A percentile compares a stretch with the other conserved stretches of the same genome.
phyloP scores from a whole-genome alignment of 1,140 invertebrate species.

The Philopotamus ludificatus region DNA sequence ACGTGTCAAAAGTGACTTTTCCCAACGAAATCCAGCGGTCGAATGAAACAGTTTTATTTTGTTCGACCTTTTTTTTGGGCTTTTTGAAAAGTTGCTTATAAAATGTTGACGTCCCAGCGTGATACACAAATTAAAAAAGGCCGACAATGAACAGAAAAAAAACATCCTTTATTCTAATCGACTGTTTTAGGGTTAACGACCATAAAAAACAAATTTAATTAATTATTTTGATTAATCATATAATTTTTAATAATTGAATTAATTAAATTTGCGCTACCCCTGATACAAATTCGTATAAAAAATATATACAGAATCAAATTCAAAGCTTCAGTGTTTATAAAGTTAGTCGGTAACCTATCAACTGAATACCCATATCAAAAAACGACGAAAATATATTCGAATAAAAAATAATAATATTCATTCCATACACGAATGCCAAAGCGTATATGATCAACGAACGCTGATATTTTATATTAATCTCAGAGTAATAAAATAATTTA shows the following conservation, averaged over 20 bases:
- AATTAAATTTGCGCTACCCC: too few species aligned
- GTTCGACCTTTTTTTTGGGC: conserved; percentile 3
- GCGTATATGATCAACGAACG: too few species aligned
- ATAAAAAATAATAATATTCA: conserved; percentile 28
- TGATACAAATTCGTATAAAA: too few species aligned
- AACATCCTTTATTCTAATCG: conserved; percentile 36
- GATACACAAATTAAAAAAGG: conserved; percentile 39
- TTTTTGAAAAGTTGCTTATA: conserved; percentile 28
- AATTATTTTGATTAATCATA: too few species aligned
- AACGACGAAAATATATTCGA: conserved; percentile 30
- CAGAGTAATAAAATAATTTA: too few species aligned
- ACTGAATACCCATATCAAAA: conserved; percentile 40
- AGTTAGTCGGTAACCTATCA: conserved; percentile 39
- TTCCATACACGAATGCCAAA: background rate
- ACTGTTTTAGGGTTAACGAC: conserved; percentile 25
- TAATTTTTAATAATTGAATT: too few species aligned
- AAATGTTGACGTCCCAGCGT: conserved; percentile 39
- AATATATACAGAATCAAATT: conserved; percentile 40
- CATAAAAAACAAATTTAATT: too few species aligned
- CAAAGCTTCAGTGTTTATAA: conserved; percentile 40
- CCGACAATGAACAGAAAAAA: conserved; percentile 38
- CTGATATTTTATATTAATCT: too few species aligned
- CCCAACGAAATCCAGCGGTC: conserved; percentile 23
- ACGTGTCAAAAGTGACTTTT: conserved; percentile 31
- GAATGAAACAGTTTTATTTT: conserved; percentile 4